These are phyloP conservation scores for Spheniscus humboldti DNA, from an alignment of 2,797 vertebrate species.

Conservation along the genomic window DNA sequence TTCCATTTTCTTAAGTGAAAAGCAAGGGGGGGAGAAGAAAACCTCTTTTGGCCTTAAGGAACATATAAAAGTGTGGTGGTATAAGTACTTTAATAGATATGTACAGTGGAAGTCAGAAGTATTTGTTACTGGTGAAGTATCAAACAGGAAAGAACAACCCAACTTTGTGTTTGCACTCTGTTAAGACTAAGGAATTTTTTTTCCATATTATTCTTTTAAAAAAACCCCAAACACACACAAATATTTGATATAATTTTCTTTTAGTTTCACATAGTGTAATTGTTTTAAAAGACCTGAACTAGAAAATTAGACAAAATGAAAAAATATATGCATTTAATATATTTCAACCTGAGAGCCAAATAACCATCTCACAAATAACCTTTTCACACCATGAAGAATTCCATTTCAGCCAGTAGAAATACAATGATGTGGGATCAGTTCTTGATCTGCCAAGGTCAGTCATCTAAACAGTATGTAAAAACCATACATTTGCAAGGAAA, in stretches of 20 bases:
- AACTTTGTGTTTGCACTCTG: background rate
- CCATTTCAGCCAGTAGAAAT: background rate
- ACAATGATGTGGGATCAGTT: background rate
- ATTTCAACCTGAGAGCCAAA: background rate
- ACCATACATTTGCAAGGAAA: background rate
- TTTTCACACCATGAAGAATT: background rate
- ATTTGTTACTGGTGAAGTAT: background rate
- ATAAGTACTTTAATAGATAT: background rate
- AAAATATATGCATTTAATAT: background rate
- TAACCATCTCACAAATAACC: background rate
- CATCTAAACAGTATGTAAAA: background rate
- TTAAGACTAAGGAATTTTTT: background rate
- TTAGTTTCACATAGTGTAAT: background rate
- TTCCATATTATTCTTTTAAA: background rate
- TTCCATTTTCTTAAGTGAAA: background rate
- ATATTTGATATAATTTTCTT: background rate
- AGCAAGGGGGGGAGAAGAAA: background rate
- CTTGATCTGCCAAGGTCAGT: background rate
- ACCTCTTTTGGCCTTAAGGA: background rate
- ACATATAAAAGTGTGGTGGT: background rate
- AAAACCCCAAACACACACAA: too few relatives aligned
- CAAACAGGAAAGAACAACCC: background rate
- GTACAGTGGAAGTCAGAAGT: background rate
- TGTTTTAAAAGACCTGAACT: background rate
- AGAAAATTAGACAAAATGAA: background rate